Conservation (phyloP, 2,797 vertebrate species). For the Muraenolepis orangiensis region DNA sequence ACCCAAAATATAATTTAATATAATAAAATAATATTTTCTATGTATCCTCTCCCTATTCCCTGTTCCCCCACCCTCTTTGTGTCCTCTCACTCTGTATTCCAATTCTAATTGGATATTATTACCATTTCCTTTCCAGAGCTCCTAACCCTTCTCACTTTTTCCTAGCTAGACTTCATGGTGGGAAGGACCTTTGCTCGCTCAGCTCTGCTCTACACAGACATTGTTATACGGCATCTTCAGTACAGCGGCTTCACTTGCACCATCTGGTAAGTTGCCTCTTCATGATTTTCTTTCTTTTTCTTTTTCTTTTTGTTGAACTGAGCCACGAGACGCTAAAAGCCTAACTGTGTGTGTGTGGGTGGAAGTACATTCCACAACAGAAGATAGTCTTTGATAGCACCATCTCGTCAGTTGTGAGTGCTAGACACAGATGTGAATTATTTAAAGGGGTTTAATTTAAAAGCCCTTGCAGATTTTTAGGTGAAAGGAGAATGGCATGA, state of each 20-base stretch:
- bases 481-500: neutral
- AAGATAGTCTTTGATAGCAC: neutral
- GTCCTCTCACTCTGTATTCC: conserved; percentile 44
- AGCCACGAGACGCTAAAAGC: conserved; percentile 1
- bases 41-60: conserved; percentile 32
- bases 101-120: conserved; percentile 69
- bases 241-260: conserved; percentile 20
- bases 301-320: neutral
- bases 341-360: neutral
- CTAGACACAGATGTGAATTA: neutral
- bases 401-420: neutral
- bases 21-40: too few species aligned
- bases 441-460: neutral
- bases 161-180: conserved; percentile 47
- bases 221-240: conserved; percentile 18
- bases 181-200: conserved; percentile 38
- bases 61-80: conserved; percentile 43
- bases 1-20: conserved; percentile 48
- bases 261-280: conserved; percentile 47
- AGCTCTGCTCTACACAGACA: conserved; percentile 21
- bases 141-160: conserved; percentile 41
- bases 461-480: neutral
- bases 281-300: neutral
- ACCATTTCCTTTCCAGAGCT: conserved; percentile 56
- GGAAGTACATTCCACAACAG: neutral